phyloP scores from a whole-genome alignment of 2,113 vertebrate species.

The Elgaria multicarinata region DNA sequence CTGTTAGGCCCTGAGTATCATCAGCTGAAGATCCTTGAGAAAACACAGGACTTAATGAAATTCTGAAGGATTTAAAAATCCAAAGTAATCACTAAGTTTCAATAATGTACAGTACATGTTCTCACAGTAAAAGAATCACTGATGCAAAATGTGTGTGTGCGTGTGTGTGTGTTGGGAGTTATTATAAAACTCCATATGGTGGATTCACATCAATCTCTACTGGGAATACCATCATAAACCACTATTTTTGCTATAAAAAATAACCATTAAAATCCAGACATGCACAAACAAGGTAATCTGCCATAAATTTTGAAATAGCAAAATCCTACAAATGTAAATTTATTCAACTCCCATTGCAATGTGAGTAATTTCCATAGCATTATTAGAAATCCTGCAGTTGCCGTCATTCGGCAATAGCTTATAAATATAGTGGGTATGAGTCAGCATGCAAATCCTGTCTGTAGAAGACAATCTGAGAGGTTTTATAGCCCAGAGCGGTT shows the following conservation, averaged over 20 bases:
- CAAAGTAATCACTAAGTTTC: conserved; percentile 71
- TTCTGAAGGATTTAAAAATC: conserved; percentile 48
- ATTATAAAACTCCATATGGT: conserved; percentile 80
- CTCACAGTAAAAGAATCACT: conserved; percentile 72
- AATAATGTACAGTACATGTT: conserved; percentile 68
- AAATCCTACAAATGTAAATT: conserved; percentile 83
- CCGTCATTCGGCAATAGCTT: conserved; percentile 74
- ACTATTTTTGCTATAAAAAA: conserved; percentile 84
- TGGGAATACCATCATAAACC: conserved; percentile 83
- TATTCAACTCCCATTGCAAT: conserved; percentile 80
- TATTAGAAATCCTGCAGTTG: conserved; percentile 81
- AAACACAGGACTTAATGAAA: conserved; percentile 37
- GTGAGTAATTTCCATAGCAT: conserved; percentile 82
- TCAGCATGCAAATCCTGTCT: conserved; percentile 84
- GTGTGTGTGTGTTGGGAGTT: conserved; percentile 59
- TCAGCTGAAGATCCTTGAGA: conserved; percentile 20
- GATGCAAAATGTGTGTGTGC: conserved; percentile 59
- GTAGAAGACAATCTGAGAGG: conserved; percentile 77
- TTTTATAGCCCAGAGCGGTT: conserved; percentile 83
- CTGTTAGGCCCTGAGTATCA: neutral
- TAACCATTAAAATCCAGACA: conserved; percentile 81
- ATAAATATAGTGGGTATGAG: conserved; percentile 83
- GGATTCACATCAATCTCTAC: conserved; percentile 79
- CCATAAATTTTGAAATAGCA: conserved; percentile 84
- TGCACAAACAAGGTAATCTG: conserved; percentile 86